phyloP scores from a whole-genome alignment of 2,888 invertebrate genomes.

The Hemithea aestivaria region DNA sequence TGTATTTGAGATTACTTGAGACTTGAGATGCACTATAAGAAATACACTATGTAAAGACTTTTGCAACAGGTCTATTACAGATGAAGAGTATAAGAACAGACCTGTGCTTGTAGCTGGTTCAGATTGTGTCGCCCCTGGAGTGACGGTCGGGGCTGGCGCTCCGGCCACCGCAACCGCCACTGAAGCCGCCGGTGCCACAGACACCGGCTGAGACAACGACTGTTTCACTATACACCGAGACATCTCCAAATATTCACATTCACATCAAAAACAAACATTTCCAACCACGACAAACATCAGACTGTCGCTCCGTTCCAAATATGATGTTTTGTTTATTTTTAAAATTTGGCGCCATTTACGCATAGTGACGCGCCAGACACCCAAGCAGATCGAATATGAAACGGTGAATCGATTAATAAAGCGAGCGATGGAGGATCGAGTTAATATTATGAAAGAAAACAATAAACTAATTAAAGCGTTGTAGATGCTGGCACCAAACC shows the following conservation, averaged over 20 bases:
- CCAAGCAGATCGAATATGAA: conserved; percentile 41
- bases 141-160: conserved; percentile 32
- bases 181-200: conserved; percentile 32
- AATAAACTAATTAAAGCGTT: conserved; percentile 1
- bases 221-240: conserved; percentile 74
- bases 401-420: conserved; percentile 19
- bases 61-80: no score
- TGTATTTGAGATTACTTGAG: no score
- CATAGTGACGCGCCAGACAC: conserved; percentile 55
- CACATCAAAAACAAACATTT: conserved; percentile 34
- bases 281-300: conserved; percentile 64
- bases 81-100: conserved; percentile 28
- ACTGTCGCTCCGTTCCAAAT: conserved; percentile 73
- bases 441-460: conserved; percentile 9
- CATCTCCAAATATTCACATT: conserved; percentile 54
- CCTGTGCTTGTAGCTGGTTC: conserved; percentile 42
- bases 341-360: conserved; percentile 73
- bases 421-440: conserved; percentile 7
- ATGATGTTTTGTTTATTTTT: conserved; percentile 75
- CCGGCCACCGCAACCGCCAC: conserved; percentile 35
- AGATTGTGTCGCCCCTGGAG: conserved; percentile 33
- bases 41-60: no score
- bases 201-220: conserved; percentile 54
- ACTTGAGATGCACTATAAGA: no score
- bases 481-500: neutral